Base-by-base conservation (phyloP, 2,797 vertebrate species). In the Protonibea diacanthus region DNA sequence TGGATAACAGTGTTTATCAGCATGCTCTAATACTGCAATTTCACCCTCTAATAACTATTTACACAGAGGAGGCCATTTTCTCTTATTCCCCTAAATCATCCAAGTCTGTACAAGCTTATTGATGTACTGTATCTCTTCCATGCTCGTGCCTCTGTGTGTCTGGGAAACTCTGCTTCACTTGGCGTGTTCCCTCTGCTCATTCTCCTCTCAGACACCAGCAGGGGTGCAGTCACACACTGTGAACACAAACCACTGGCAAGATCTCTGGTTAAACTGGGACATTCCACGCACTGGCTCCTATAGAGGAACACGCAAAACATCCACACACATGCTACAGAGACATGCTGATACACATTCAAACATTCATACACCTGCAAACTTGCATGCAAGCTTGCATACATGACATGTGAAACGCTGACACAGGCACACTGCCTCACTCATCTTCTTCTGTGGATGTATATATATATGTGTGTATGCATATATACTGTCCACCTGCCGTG, bases 261-360 rank as follows among this genome's bases (percentile, higher is more conserved):
- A 74, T 82, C 77, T 81, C 66, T 78, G 72, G 65, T 86, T 84
- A 87, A 94, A 94, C 86, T 93, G 91, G 90, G 89, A 86, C 92
- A 91, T 67, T 78, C 80, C 52, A 86, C 75, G 82, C 75, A 85
- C 81, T 76, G 53, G 45, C 71, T 76, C 61, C 71, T 17, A 67
- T 13, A 73, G 44, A 82, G 8, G 33, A 64, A 75, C 75, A 77
- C 29, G 0, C 47, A 13, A 60, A 27, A 59, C 82, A 65, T 44
- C 64, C 61, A 64, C 18, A 21, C 67, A 56, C 60, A 42, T 17
- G 20, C 61, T 12, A 48, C n/a, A 78, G 27, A 86, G 17, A 64
- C 81, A 65, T 21, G 21, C 65, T 60, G 49, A 77, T 62, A 53
- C 53, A 66, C 55, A 75, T 20, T 48, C 29, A 75, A 48, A 82